Evolutionary conservation across 2,888 invertebrate species (phyloP).

Genomic region (Abscondita cerata): DNA sequence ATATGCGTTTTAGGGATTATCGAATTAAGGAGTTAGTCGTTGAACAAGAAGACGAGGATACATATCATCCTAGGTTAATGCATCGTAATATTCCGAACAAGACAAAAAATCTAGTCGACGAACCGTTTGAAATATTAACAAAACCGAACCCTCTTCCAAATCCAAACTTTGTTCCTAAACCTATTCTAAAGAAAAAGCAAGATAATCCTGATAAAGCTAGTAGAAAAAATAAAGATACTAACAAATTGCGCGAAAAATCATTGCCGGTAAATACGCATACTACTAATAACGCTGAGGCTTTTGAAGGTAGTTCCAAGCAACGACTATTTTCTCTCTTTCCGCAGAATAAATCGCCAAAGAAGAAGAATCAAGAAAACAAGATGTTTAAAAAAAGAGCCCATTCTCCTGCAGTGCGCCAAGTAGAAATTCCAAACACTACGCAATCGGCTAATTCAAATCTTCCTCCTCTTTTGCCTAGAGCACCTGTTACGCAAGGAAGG

Average conservation of each 20-base stretch:
- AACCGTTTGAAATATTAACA: slow-evolving; percentile 66
- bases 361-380: neutral
- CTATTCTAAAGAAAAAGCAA: slow-evolving; percentile 70
- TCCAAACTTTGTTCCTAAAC: slow-evolving; percentile 78
- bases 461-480: neutral
- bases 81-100: slow-evolving; percentile 29
- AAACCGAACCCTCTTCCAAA: slow-evolving; percentile 71
- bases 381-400: slow-evolving; percentile 28
- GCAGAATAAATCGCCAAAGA: slow-evolving; percentile 7
- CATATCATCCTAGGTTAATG: slow-evolving; percentile 73
- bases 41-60: slow-evolving; percentile 66
- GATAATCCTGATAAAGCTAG: slow-evolving; percentile 22
- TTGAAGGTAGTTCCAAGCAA: slow-evolving; percentile 28
- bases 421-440: neutral
- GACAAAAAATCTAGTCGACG: slow-evolving; percentile 56
- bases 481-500: slow-evolving; percentile 50
- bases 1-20: slow-evolving; percentile 48
- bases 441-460: neutral
- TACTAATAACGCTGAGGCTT: slow-evolving; percentile 18
- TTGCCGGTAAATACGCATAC: slow-evolving; percentile 8
- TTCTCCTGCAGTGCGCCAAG: slow-evolving; percentile 34
- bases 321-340: slow-evolving; percentile 45
- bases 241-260: slow-evolving; percentile 7
- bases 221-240: slow-evolving; percentile 24
- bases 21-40: slow-evolving; percentile 29